Conservation (phyloP, 2,113 vertebrate genomes). For the Oceanodroma tethys region DNA sequence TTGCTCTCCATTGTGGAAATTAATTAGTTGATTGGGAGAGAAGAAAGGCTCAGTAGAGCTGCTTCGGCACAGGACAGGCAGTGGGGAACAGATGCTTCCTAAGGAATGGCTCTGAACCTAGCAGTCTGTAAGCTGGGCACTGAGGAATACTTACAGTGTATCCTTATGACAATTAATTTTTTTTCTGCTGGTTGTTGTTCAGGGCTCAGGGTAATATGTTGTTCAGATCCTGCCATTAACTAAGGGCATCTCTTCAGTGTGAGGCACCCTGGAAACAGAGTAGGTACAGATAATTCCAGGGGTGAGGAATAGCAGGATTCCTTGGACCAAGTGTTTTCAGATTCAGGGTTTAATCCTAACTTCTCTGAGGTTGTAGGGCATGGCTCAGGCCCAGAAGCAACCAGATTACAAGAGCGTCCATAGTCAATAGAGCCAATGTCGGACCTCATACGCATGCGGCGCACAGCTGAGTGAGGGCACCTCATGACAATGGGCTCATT, state of each 20-base stretch:
- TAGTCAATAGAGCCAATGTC: not conserved
- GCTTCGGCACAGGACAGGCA: not conserved
- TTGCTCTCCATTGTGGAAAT: not conserved
- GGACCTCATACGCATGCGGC: accelerated
- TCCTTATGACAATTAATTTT: not conserved
- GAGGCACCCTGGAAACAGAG: not conserved
- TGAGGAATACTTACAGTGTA: not conserved
- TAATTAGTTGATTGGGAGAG: not conserved
- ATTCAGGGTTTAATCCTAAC: not conserved
- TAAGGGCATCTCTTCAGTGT: not conserved
- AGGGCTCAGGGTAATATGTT: not conserved
- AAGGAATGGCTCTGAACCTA: not conserved
- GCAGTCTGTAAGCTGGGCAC: not conserved
- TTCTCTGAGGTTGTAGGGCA: not conserved
- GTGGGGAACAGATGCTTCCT: not conserved
- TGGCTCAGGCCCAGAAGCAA: not conserved
- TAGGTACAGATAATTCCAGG: not conserved
- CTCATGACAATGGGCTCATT: not conserved
- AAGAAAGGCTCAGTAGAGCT: not conserved
- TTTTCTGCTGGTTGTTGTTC: not conserved
- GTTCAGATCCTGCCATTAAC: not conserved
- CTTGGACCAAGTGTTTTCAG: not conserved
- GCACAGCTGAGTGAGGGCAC: not conserved
- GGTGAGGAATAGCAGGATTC: not conserved
- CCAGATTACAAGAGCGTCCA: accelerated